Percentiles rank a stretch among this genome's conserved stretches.
phyloP scores from a whole-genome alignment of 2,113 vertebrate genomes.

The Colistium nudipinnis region DNA sequence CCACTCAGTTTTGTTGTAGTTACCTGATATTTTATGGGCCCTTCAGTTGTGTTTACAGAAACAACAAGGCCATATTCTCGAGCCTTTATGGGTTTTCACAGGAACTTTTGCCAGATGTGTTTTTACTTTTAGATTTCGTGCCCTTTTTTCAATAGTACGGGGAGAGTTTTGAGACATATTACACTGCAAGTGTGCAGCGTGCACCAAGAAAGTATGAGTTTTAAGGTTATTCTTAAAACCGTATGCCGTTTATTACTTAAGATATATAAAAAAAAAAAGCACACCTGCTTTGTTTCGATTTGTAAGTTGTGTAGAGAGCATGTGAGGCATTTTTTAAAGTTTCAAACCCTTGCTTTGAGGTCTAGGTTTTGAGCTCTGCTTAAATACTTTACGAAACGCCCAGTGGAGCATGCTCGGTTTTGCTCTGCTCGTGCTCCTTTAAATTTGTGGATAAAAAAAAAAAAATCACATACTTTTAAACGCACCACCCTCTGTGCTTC shows the following conservation, averaged over 20 bases:
- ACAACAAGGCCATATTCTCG: slow-evolving; percentile 73
- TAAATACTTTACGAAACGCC: background rate
- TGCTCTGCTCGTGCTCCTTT: background rate
- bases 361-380: slow-evolving; percentile 27
- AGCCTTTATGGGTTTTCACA: slow-evolving; percentile 71
- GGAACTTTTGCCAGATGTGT: slow-evolving; percentile 65
- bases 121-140: slow-evolving; percentile 60
- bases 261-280: slow-evolving; percentile 26
- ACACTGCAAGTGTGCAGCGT: slow-evolving; percentile 1
- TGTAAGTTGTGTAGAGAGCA: slow-evolving; percentile 16
- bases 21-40: slow-evolving; percentile 79
- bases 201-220: background rate
- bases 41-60: slow-evolving; percentile 78
- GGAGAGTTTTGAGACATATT: slow-evolving; percentile 13
- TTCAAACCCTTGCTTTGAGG: slow-evolving; percentile 34
- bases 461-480: too few species aligned
- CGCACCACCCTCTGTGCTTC: too few species aligned
- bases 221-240: slow-evolving; percentile 6
- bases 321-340: slow-evolving; percentile 25
- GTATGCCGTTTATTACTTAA: slow-evolving; percentile 18
- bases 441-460: too few species aligned
- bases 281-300: slow-evolving; percentile 41
- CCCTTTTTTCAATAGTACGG: slow-evolving; percentile 19
- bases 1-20: slow-evolving; percentile 79
- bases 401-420: background rate